Conservation (phyloP, 2,797 vertebrate genomes). For the Pempheris klunzingeri region DNA sequence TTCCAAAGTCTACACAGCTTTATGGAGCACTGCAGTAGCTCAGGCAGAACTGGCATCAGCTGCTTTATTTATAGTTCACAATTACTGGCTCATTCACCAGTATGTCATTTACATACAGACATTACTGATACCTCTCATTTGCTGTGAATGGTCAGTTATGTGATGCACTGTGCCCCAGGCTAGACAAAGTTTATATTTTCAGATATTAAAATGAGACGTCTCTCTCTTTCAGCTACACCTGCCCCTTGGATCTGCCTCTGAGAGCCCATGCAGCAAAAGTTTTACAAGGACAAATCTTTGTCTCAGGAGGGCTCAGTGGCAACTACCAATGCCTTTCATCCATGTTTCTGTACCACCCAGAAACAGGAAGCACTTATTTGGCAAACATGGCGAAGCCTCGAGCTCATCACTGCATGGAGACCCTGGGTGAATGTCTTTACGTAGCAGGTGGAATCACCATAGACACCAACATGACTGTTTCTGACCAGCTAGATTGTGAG, state of each 20-base stretch:
- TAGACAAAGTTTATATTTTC: background rate
- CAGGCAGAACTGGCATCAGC: background rate
- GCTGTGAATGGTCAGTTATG: background rate
- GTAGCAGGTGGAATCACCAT: conserved; percentile 81
- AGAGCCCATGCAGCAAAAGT: conserved; percentile 77
- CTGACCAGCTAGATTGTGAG: conserved; percentile 82
- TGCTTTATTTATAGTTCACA: too few species aligned
- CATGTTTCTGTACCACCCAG: conserved; percentile 80
- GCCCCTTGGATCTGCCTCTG: conserved; percentile 76
- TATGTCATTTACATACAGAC: background rate
- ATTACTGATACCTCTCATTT: background rate
- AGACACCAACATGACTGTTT: conserved; percentile 5
- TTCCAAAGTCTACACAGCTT: background rate
- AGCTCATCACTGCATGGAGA: conserved; percentile 86
- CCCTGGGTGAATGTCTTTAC: conserved; percentile 72
- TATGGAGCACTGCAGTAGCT: background rate
- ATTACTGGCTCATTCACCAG: background rate
- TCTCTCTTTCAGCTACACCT: conserved; percentile 72
- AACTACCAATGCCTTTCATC: conserved; percentile 73
- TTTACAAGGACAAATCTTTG: conserved; percentile 75
- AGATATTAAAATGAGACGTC: background rate
- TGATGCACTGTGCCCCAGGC: background rate
- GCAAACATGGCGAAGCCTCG: conserved; percentile 79
- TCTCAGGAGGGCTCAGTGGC: conserved; percentile 82
- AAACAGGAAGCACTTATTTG: conserved; percentile 75